Conservation (phyloP, 1,140 invertebrate genomes). For the Lepeophtheirus salmonis region DNA sequence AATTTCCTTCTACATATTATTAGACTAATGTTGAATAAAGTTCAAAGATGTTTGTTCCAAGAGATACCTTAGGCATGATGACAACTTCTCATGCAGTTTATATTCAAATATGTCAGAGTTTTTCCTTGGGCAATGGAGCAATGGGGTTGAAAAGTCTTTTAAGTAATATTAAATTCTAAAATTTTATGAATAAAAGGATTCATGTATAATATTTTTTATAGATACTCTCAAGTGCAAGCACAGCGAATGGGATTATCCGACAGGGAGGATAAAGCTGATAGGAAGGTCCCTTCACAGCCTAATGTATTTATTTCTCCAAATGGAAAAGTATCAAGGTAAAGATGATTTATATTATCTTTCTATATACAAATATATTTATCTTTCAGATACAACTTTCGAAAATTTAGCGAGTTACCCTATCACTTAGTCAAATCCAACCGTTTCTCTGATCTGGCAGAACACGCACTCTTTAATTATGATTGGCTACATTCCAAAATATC, state of each 20-base stretch:
- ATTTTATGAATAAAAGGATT: background rate
- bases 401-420: conserved; percentile 82
- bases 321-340: conserved; percentile 47
- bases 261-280: conserved; percentile 75
- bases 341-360: background rate
- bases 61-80: conserved; percentile 1
- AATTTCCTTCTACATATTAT: background rate
- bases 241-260: conserved; percentile 37
- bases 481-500: conserved; percentile 91
- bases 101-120: conserved; percentile 5
- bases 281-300: conserved; percentile 87
- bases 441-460: conserved; percentile 74
- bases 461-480: conserved; percentile 90
- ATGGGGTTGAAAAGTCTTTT: conserved; percentile 10
- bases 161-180: background rate
- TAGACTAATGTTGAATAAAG: background rate
- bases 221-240: conserved; percentile 14
- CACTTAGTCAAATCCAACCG: conserved; percentile 73
- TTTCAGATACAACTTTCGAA: conserved; percentile 15
- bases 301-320: conserved; percentile 77
- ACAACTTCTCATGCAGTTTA: background rate
- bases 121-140: conserved; percentile 13
- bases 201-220: background rate
- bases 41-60: conserved; percentile 3
- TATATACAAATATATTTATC: background rate